A percentile compares a stretch with the other conserved stretches of the same genome.
These are phyloP conservation scores for Philhelius pedissequus DNA, from an alignment of 2,888 invertebrate species.

Conservation along the genomic window DNA sequence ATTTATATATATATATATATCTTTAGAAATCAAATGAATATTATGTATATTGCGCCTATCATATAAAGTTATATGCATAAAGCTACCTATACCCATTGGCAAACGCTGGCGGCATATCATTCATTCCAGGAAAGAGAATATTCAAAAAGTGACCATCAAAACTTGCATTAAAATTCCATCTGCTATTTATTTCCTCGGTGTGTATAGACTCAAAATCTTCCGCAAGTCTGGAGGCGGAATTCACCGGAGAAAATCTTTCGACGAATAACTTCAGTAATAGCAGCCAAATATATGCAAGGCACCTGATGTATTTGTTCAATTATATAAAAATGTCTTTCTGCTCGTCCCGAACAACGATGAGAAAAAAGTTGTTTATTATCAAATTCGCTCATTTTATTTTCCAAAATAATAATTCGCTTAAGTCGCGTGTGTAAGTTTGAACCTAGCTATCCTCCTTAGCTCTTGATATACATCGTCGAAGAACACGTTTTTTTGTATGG, in stretches of 20 bases:
- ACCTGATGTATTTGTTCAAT: constrained; percentile 93
- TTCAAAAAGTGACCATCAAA: constrained; percentile 92
- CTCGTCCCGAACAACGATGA: constrained; percentile 88
- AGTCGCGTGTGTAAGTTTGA: constrained; percentile 90
- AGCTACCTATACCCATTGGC: too few species aligned
- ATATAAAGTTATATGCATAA: too few species aligned
- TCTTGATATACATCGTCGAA: constrained; percentile 87
- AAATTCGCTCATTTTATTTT: constrained; percentile 89
- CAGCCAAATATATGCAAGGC: constrained; percentile 89
- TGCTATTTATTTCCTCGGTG: constrained; percentile 88
- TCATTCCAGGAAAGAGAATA: constrained; percentile 93
- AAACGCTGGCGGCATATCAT: constrained; percentile 91
- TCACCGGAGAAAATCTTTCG: constrained; percentile 87
- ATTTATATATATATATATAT: too few species aligned
- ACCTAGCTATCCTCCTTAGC: constrained; percentile 95
- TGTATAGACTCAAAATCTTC: constrained; percentile 89
- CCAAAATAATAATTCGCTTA: constrained; percentile 90
- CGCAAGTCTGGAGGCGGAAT: constrained; percentile 85
- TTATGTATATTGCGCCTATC: too few species aligned
- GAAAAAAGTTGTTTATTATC: constrained; percentile 90
- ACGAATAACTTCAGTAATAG: constrained; percentile 92
- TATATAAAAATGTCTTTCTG: constrained; percentile 90
- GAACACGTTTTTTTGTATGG: constrained; percentile 89
- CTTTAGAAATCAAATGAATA: too few species aligned
- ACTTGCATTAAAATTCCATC: constrained; percentile 87